Base-by-base conservation (phyloP, 2,797 vertebrate species). In the Leucoraja ocellata region DNA sequence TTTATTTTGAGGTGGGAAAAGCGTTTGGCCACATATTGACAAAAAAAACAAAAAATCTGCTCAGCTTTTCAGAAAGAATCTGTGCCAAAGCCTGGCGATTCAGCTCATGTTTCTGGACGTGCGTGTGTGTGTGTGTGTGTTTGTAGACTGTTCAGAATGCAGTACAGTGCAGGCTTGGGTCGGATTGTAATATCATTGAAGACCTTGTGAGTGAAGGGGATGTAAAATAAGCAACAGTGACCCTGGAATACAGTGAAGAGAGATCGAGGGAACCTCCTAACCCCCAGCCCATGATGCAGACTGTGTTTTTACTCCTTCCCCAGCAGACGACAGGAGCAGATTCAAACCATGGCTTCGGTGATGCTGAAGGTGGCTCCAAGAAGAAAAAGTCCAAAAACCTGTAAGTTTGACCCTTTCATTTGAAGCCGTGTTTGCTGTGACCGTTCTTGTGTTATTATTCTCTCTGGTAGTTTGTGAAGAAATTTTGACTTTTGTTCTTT, bases 301-400 rank as follows among this genome's bases (percentile, higher is more conserved):
- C 73, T 93, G 94, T 96, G 93, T 94, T 96, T 95, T 96, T 94
- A 96, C 94, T 96, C 95, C 94, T 95, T 93, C 96, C 94, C 95
- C 95, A 74, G 65, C 97, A 98, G 98, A 97, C 98, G 95, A 98
- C 97, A 0, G 96, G 94, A 94, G 21, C 96, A 0, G 96, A 97
- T 94, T 95, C 97, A 79, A 93, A 96, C 93, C 97, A 97, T 95
- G 97, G 96, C 94, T 98, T 97, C 91, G 97, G 98, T 0, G 96
- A 97, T 39, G 94, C 96, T 83, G 96, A 97, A 0, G 96, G 97
- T 93, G 97, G 97, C 71, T 96, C 96, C 94, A 97, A 95, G 97
- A 98, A 99, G 96, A 98, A 98, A 95, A 97, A 96, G 94, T 96
- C 97, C 97, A 98, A 97, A 96, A 98, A 97, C 95, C 96, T 99